Evolutionary conservation across 2,113 vertebrate genomes (phyloP).

Genomic region (Sorex fumeus): DNA sequence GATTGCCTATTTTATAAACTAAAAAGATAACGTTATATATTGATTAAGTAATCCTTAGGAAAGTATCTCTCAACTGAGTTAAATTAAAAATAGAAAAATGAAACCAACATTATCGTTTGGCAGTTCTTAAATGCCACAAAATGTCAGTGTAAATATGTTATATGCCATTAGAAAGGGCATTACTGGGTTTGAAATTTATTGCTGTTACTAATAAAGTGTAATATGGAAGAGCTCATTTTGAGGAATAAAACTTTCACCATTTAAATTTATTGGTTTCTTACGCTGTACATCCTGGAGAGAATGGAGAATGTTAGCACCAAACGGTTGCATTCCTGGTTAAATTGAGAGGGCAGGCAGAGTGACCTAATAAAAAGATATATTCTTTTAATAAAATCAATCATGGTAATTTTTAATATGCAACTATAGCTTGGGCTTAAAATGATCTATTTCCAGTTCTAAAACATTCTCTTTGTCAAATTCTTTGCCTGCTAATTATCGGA

Average conservation of each 20-base stretch:
- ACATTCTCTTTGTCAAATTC: neutral
- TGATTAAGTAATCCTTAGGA: neutral
- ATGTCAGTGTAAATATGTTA: neutral
- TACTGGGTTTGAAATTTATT: neutral
- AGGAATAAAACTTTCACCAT: neutral
- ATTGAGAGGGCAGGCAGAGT: too few species aligned
- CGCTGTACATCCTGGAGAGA: neutral
- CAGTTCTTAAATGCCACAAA: neutral
- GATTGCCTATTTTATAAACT: neutral
- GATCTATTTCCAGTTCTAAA: neutral
- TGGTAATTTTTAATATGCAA: constrained; percentile 28
- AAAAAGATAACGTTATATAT: neutral
- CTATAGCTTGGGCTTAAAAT: neutral
- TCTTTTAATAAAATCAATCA: neutral
- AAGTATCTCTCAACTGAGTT: neutral
- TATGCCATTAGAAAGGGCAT: neutral
- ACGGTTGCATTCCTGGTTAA: too few species aligned
- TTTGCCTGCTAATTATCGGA: neutral
- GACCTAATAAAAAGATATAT: neutral
- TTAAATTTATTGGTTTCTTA: neutral
- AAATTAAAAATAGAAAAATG: neutral
- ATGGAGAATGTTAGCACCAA: neutral
- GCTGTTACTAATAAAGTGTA: neutral
- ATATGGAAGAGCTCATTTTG: neutral
- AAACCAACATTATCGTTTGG: neutral